Evolutionary conservation across 2,113 vertebrate species (phyloP).

Genomic region (Passer domesticus): DNA sequence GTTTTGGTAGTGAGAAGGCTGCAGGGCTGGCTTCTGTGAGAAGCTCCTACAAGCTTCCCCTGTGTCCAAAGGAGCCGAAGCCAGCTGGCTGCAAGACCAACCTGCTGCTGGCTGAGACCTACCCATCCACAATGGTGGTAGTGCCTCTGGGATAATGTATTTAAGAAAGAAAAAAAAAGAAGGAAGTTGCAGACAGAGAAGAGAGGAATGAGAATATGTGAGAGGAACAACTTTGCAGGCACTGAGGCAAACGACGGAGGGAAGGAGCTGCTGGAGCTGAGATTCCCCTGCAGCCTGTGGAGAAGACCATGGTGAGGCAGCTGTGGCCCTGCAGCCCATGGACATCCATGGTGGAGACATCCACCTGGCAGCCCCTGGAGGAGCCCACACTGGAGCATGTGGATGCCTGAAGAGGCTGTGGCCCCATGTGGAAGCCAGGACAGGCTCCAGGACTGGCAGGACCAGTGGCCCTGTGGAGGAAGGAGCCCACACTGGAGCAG

Average conservation of each 20-base stretch:
- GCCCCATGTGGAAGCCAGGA: not conserved
- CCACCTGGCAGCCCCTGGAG: not conserved
- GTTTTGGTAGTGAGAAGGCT: not conserved
- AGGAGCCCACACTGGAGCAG: not conserved
- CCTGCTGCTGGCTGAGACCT: not conserved
- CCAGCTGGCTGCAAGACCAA: not conserved
- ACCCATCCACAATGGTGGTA: not conserved
- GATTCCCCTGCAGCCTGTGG: not conserved
- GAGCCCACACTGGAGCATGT: rapidly evolving
- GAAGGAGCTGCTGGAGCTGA: not conserved
- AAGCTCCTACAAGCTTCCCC: not conserved
- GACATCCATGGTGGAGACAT: not conserved
- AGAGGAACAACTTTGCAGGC: not conserved
- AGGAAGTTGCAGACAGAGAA: not conserved
- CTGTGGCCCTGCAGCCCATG: not conserved
- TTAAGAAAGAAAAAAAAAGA: not conserved
- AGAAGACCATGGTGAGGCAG: not conserved
- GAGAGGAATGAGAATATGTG: not conserved
- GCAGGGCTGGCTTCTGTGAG: not conserved
- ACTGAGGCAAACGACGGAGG: not conserved
- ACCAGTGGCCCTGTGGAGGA: not conserved
- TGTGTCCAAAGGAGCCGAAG: rapidly evolving
- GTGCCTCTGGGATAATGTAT: not conserved
- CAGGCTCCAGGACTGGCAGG: not conserved
- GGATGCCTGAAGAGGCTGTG: not conserved